phyloP scores from a whole-genome alignment of 2,888 invertebrate species.

The Nomada ruficornis region DNA sequence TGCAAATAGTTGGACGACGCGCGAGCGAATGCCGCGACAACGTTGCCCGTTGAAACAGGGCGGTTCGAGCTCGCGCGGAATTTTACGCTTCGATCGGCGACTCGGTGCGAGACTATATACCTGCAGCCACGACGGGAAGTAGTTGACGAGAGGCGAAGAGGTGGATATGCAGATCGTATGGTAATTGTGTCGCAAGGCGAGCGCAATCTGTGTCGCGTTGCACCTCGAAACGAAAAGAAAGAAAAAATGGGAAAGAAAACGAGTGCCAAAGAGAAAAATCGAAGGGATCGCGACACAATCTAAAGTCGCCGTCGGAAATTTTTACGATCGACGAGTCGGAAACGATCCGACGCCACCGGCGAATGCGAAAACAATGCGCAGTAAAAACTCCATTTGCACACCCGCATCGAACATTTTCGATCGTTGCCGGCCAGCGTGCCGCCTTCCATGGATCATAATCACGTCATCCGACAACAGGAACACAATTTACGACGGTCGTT shows the following conservation, averaged over 20 bases:
- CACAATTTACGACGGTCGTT: constrained; percentile 30
- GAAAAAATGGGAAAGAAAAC: neutral
- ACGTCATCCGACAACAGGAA: constrained; percentile 29
- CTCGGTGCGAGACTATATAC: constrained; percentile 62
- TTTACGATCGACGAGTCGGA: constrained; percentile 46
- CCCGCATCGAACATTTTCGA: constrained; percentile 22
- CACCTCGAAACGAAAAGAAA: constrained; percentile 21
- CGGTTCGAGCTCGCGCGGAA: constrained; percentile 32
- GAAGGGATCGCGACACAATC: constrained; percentile 33
- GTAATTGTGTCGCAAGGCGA: constrained; percentile 78
- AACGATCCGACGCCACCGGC: neutral
- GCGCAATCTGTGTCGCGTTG: constrained; percentile 76
- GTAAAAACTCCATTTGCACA: constrained; percentile 26
- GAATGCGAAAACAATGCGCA: constrained; percentile 16
- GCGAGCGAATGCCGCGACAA: constrained; percentile 13
- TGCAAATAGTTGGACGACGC: neutral
- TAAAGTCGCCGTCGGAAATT: constrained; percentile 37
- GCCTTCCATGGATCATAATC: constrained; percentile 36
- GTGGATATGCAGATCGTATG: constrained; percentile 82
- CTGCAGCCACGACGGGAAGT: constrained; percentile 74
- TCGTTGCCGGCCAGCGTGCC: neutral
- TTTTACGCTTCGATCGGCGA: constrained; percentile 46
- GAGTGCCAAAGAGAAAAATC: constrained; percentile 7
- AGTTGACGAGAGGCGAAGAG: constrained; percentile 61
- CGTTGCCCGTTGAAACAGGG: constrained; percentile 22